Evolutionary conservation across 1,140 invertebrate species (phyloP), one percentile per base, ranked within the genome.

Genomic region (Tetragonula clypearis): DNA sequence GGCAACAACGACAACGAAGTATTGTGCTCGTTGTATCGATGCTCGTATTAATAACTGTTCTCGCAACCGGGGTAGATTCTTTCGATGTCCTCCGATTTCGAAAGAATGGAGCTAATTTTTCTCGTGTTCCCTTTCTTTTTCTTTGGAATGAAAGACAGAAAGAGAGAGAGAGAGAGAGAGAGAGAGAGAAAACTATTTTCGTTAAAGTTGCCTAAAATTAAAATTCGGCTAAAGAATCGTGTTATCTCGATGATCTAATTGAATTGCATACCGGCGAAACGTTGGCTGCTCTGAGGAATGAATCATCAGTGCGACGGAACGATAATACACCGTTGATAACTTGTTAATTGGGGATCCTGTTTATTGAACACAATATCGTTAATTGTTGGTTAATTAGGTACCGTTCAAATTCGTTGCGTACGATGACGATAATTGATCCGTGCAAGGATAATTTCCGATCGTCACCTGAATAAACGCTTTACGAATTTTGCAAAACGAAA

Each of bases 11-110:
- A 60, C 78, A 30, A 62, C 68, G 66, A 49, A 65, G 62, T 41
- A 78, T 66, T 58, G 86, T 82, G 58, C 58, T 26, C n/a, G 73
- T 66, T 62, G 55, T 74, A 49, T 78, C 53, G 62, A 14, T 66
- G 69, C 62, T 26, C 79, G 41, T 79, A 56, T 60, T 53, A 87
- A 80, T 53, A 87, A 80, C 86, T 35, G 56, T 55, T 74, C 56
- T 26, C 41, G 41, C 66, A 60, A 23, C 30, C 23, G 23, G 35
- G 5, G 41, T 21, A 49, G 23, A 80, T 30, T 58, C 30, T 14
- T 49, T 60, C 26, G 23, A 15, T 60, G 17, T 0, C 4, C 17
- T 26, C 26, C 4, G 41, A 23, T 69, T 79, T 53, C 26, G 6
- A 19, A 35, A 30, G 5, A 17, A 35, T 19, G 5, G 14, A 23